These are phyloP conservation scores for Iguana delicatissima DNA, from an alignment of 2,797 vertebrate genomes.

Conservation along the genomic window DNA sequence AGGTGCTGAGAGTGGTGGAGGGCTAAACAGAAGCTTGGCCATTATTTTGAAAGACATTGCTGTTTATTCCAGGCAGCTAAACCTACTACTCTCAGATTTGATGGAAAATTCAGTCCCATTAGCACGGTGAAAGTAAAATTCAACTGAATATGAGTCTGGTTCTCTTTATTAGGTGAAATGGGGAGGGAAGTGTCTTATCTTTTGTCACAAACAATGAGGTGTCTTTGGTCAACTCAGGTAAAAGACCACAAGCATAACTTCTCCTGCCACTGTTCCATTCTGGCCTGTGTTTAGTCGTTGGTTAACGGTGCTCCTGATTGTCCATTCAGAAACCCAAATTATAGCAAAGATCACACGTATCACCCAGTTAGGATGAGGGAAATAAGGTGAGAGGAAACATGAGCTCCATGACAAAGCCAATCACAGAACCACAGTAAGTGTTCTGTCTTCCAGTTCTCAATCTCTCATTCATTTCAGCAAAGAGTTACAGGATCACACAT, in stretches of 20 bases:
- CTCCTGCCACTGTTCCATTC: background rate
- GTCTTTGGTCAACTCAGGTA: too few species aligned
- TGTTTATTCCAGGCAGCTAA: too few species aligned
- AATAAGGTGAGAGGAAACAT: background rate
- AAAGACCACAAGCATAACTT: background rate
- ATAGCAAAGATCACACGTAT: background rate
- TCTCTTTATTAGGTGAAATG: background rate
- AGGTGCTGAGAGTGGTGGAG: too few species aligned
- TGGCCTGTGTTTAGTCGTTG: background rate
- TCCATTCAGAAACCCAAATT: background rate
- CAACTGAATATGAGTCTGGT: too few species aligned
- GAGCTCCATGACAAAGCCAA: background rate
- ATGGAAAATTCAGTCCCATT: too few species aligned
- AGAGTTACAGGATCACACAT: background rate
- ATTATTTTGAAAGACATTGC: too few species aligned
- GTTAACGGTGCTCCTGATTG: background rate
- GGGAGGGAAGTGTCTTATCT: background rate
- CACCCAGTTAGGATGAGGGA: background rate
- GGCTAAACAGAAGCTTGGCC: too few species aligned
- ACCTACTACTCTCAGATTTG: too few species aligned
- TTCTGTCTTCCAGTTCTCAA: background rate
- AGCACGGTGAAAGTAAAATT: too few species aligned
- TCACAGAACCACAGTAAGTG: background rate
- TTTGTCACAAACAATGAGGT: too few species aligned
- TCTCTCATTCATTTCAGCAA: background rate